Evolutionary conservation across 2,113 vertebrate genomes (phyloP).

Genomic region (Nothoprocta perdicaria): DNA sequence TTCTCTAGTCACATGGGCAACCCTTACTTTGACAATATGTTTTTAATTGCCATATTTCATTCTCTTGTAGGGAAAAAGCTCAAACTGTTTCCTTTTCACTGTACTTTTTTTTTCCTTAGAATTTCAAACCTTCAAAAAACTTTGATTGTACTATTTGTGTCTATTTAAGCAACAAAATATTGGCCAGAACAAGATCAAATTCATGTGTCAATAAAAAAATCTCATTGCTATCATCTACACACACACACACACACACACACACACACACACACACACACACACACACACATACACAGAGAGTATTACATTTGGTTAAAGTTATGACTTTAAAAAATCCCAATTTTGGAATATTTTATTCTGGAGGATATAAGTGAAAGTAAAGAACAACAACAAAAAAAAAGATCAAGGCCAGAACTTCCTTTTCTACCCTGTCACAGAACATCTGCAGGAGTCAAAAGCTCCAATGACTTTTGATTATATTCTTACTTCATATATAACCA

Average conservation of each 20-base stretch:
- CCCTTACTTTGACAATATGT: too few species aligned
- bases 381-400: background rate
- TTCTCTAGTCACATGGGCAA: too few species aligned
- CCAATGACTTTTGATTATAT: background rate
- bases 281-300: background rate
- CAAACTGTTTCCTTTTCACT: too few species aligned
- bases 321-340: background rate
- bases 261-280: too few species aligned
- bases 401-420: background rate
- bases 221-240: background rate
- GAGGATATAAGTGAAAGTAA: background rate
- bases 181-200: background rate
- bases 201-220: background rate
- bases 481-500: background rate
- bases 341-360: background rate
- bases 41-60: too few species aligned
- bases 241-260: background rate
- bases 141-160: background rate
- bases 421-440: background rate
- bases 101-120: background rate
- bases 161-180: background rate
- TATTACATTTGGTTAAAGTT: background rate
- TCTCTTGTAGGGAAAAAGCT: too few species aligned
- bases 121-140: background rate
- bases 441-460: background rate